phyloP scores from a whole-genome alignment of 2,888 invertebrate species.

The Polydrusus cervinus region DNA sequence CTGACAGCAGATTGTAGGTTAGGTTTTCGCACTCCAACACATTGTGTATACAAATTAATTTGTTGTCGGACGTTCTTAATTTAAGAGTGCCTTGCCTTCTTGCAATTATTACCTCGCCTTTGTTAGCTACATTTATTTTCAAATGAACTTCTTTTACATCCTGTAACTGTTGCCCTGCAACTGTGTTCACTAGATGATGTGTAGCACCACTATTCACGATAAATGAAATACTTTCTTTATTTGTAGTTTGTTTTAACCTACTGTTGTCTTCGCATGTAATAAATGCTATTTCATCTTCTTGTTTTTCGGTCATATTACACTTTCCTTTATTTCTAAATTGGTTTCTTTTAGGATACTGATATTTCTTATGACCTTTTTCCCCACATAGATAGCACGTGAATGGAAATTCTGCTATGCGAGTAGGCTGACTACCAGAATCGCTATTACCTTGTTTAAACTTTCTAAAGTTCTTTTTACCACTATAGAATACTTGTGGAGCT shows the following conservation, averaged over 20 bases:
- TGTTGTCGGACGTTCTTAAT: conserved; percentile 49
- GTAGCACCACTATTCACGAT: conserved; percentile 59
- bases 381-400: conserved; percentile 52
- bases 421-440: background rate
- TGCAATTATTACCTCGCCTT: conserved; percentile 53
- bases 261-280: conserved; percentile 14
- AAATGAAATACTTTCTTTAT: conserved; percentile 50
- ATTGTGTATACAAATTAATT: conserved; percentile 46
- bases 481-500: background rate
- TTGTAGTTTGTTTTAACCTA: background rate
- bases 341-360: conserved; percentile 39
- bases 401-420: conserved; percentile 34
- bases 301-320: conserved; percentile 27
- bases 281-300: conserved; percentile 24
- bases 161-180: conserved; percentile 46
- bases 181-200: conserved; percentile 55
- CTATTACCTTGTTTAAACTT: background rate
- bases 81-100: conserved; percentile 54
- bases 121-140: conserved; percentile 57
- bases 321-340: background rate
- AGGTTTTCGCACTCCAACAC: conserved; percentile 55
- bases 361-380: conserved; percentile 46
- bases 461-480: background rate
- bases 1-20: conserved; percentile 55
- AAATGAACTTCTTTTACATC: conserved; percentile 46